Evolutionary conservation across 2,797 vertebrate genomes (phyloP).

Genomic region (Echeneis naucrates): DNA sequence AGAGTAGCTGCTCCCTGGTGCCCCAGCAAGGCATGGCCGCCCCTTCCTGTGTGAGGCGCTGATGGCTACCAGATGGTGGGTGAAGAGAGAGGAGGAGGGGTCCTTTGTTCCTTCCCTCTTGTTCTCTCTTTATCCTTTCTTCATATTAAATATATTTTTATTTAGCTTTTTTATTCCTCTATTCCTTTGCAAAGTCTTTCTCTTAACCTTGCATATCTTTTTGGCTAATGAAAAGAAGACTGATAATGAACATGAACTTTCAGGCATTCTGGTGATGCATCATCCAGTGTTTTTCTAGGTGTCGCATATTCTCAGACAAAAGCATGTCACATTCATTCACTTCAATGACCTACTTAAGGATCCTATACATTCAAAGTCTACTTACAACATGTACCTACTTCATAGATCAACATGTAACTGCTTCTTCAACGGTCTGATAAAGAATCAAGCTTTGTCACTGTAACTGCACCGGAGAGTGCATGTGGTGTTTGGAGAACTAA

Average conservation of each 20-base stretch:
- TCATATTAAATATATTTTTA: conserved; percentile 10
- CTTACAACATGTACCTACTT: conserved; percentile 2
- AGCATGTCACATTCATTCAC: conserved; percentile 43
- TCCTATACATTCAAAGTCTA: conserved; percentile 36
- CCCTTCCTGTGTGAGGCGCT: conserved; percentile 85
- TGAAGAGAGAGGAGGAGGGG: conserved; percentile 65
- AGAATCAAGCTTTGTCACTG: not conserved
- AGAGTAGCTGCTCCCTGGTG: conserved; percentile 81
- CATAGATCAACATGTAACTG: not conserved
- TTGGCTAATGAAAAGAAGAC: conserved; percentile 8
- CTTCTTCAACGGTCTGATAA: no score
- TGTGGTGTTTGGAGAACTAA: not conserved
- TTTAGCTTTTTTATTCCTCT: conserved; percentile 10
- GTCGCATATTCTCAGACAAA: conserved; percentile 28
- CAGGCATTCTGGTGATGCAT: conserved; percentile 6
- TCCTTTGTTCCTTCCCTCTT: conserved; percentile 35
- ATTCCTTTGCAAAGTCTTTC: not conserved
- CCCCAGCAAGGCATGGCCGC: conserved; percentile 79
- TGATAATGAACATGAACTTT: conserved; percentile 18
- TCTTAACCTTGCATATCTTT: not conserved
- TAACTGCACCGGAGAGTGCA: conserved; percentile 4
- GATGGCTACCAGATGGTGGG: conserved; percentile 88
- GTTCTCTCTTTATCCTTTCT: conserved; percentile 39
- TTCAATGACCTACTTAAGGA: conserved; percentile 30
- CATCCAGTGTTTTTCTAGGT: conserved; percentile 15